These are phyloP conservation scores for Liparis tanakae DNA, from an alignment of 2,797 vertebrate species.

Conservation along the genomic window DNA sequence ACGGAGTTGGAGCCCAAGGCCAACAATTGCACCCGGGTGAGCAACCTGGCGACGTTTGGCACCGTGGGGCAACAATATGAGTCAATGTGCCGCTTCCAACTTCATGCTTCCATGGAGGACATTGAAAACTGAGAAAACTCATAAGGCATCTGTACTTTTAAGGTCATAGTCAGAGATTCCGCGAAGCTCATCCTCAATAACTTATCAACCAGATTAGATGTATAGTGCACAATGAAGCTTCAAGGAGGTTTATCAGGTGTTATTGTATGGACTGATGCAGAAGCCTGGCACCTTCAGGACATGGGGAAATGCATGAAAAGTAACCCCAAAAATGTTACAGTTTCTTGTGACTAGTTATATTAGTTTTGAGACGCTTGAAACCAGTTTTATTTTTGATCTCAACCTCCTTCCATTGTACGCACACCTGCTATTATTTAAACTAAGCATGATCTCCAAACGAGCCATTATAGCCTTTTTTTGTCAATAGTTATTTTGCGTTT, in stretches of 20 bases:
- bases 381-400: too few species aligned
- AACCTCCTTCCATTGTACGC: not conserved
- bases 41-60: slow-evolving; percentile 36
- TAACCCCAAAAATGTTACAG: not conserved
- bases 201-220: not conserved
- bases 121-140: too few species aligned
- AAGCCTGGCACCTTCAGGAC: not conserved
- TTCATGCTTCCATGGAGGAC: not conserved
- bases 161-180: not conserved
- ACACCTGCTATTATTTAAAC: too few species aligned
- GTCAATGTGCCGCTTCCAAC: not conserved
- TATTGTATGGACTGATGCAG: not conserved
- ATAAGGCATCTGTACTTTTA: not conserved
- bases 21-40: slow-evolving; percentile 96
- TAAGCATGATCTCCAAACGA: too few species aligned
- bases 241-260: not conserved
- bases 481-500: too few species aligned
- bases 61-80: not conserved
- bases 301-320: not conserved
- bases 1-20: slow-evolving; percentile 97
- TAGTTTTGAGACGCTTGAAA: not conserved
- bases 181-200: not conserved
- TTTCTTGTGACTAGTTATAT: not conserved
- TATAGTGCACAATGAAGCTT: not conserved
- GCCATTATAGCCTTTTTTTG: too few species aligned